Percentiles rank a stretch among this genome's conserved stretches.
phyloP scores from a whole-genome alignment of 1,140 invertebrate genomes.

The Popillia japonica region DNA sequence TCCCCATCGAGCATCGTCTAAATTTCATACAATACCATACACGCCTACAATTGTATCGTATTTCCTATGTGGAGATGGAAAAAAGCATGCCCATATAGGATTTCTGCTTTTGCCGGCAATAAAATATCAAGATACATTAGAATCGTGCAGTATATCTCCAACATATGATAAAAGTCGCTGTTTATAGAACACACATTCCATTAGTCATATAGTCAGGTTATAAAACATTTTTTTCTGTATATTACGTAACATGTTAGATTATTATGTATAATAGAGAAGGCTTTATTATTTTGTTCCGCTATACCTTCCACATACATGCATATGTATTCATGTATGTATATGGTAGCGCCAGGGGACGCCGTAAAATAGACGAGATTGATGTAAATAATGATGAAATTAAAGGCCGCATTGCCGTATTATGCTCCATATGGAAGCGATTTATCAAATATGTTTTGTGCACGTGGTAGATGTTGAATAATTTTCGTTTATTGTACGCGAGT shows the following conservation, averaged over 20 bases:
- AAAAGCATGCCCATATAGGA: background rate
- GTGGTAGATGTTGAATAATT: background rate
- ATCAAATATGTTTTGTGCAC: background rate
- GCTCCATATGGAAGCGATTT: background rate
- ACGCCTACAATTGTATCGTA: constrained; percentile 14
- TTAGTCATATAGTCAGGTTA: background rate
- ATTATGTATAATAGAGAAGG: background rate
- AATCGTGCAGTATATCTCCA: background rate
- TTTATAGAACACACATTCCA: background rate
- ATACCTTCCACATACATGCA: background rate
- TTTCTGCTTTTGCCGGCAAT: background rate
- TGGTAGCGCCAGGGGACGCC: background rate
- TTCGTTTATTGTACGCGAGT: too few relatives aligned
- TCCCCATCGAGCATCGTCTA: background rate
- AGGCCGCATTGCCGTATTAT: background rate
- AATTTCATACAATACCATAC: background rate
- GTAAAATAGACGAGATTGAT: constrained; percentile 6
- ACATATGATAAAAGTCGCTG: background rate
- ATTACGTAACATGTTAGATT: background rate
- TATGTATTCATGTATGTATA: background rate
- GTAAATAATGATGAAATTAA: constrained; percentile 5
- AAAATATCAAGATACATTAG: background rate
- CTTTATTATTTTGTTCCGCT: background rate
- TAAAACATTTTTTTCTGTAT: background rate
- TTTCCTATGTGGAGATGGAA: background rate